A percentile compares a stretch with the other conserved stretches of the same genome.
Evolutionary conservation across 2,797 vertebrate genomes (phyloP).

Genomic region (Distichodus sexfasciatus): DNA sequence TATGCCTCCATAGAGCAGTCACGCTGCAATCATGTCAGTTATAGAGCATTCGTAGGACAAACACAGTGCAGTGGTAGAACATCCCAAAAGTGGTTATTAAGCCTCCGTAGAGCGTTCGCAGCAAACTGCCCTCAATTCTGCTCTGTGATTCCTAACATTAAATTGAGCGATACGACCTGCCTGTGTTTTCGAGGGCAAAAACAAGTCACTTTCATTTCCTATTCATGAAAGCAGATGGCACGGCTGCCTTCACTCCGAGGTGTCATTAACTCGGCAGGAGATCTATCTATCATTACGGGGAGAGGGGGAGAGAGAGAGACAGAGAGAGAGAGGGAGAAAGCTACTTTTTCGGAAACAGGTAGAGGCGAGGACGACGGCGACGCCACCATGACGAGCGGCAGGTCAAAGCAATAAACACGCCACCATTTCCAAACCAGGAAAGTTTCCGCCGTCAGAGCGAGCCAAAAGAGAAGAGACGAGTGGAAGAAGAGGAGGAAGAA

Average conservation of each 20-base stretch:
- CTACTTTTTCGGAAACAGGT: constrained; percentile 45
- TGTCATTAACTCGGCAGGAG: constrained; percentile 63
- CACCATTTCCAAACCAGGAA: constrained; percentile 46
- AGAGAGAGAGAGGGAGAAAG: background rate
- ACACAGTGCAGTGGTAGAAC: background rate
- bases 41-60: background rate
- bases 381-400: constrained; percentile 49
- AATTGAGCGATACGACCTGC: constrained; percentile 52
- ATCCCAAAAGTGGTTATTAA: too few species aligned
- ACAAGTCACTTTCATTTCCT: constrained; percentile 64
- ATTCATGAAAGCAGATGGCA: constrained; percentile 59
- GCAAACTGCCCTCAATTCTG: background rate
- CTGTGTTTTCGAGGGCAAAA: constrained; percentile 46
- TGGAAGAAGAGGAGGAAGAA: too few species aligned
- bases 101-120: too few species aligned
- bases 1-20: too few species aligned
- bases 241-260: constrained; percentile 57
- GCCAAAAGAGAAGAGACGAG: constrained; percentile 9
- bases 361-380: constrained; percentile 54
- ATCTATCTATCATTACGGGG: constrained; percentile 59
- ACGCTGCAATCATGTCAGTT: too few species aligned
- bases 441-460: constrained; percentile 57
- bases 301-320: background rate
- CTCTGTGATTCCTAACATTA: constrained; percentile 53
- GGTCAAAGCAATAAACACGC: constrained; percentile 58